phyloP scores from a whole-genome alignment of 2,797 vertebrate species.

The Benthosema pterotum region DNA sequence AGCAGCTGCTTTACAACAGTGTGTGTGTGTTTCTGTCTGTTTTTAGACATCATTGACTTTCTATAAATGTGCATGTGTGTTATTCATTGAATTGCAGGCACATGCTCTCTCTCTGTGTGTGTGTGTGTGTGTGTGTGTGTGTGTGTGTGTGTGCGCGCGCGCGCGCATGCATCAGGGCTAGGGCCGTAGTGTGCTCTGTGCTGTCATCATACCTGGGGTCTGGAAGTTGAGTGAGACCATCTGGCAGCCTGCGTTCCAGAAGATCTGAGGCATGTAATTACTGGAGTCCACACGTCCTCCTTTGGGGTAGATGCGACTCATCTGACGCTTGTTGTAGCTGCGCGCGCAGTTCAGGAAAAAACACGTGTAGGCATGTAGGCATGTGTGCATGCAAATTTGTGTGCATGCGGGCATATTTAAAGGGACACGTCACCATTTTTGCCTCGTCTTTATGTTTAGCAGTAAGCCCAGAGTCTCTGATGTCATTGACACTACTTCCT shows the following conservation, averaged over 20 bases:
- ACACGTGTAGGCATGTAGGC: not conserved
- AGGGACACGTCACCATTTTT: too few species aligned
- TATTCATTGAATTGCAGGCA: not conserved
- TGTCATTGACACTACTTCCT: too few species aligned
- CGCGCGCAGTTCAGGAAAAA: slow-evolving; percentile 29
- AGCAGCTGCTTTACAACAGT: slow-evolving; percentile 76
- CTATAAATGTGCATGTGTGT: too few species aligned
- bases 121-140: slow-evolving; percentile 13
- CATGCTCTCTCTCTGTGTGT: slow-evolving; percentile 8
- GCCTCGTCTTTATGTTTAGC: too few species aligned
- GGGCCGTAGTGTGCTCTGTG: slow-evolving; percentile 32
- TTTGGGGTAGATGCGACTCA: slow-evolving; percentile 99
- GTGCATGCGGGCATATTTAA: too few species aligned
- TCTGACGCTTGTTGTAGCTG: slow-evolving; percentile 99
- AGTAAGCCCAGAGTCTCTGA: too few species aligned
- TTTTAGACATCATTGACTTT: too few species aligned
- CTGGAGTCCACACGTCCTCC: slow-evolving; percentile 98
- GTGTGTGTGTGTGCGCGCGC: not conserved
- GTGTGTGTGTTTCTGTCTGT: slow-evolving; percentile 17
- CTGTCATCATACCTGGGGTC: slow-evolving; percentile 97
- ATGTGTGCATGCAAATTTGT: not conserved
- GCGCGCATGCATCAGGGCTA: not conserved
- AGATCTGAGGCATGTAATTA: slow-evolving; percentile 99
- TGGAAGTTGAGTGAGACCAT: slow-evolving; percentile 99
- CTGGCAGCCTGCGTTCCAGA: slow-evolving; percentile 99